Conservation (phyloP, 2,113 vertebrate genomes). For the Struthio camelus region DNA sequence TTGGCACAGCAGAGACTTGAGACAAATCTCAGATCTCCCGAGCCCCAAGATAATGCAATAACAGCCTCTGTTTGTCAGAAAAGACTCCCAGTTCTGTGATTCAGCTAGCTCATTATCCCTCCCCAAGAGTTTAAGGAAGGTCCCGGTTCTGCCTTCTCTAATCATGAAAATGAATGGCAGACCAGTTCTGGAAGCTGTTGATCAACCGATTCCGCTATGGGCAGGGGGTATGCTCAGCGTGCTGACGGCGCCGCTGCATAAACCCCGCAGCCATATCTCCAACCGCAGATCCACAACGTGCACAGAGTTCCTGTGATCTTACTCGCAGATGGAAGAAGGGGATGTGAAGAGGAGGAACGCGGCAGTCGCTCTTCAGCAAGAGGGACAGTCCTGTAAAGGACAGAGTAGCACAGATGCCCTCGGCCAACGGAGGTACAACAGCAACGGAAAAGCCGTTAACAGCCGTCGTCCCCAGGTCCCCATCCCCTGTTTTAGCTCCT, state of each 20-base stretch:
- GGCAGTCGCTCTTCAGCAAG: neutral
- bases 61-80: neutral
- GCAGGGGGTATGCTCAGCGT: neutral
- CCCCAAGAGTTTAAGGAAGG: slow-evolving; percentile 20
- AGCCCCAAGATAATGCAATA: neutral
- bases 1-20: neutral
- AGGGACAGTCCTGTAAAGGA: neutral
- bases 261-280: neutral
- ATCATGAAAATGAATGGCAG: neutral
- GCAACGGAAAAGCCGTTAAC: neutral
- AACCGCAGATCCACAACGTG: neutral
- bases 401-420: neutral
- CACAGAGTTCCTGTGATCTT: neutral
- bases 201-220: neutral
- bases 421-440: neutral
- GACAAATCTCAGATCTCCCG: slow-evolving; percentile 35
- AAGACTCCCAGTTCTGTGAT: slow-evolving; percentile 33
- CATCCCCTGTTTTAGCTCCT: neutral
- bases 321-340: neutral
- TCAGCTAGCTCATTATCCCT: slow-evolving; percentile 20
- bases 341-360: neutral
- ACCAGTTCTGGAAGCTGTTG: neutral
- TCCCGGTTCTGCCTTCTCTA: neutral
- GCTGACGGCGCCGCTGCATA: neutral
- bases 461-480: neutral